Percentiles rank a stretch among this genome's conserved stretches.
phyloP scores from a whole-genome alignment of 2,797 vertebrate genomes.

The Microctenopoma stevenorrisi region DNA sequence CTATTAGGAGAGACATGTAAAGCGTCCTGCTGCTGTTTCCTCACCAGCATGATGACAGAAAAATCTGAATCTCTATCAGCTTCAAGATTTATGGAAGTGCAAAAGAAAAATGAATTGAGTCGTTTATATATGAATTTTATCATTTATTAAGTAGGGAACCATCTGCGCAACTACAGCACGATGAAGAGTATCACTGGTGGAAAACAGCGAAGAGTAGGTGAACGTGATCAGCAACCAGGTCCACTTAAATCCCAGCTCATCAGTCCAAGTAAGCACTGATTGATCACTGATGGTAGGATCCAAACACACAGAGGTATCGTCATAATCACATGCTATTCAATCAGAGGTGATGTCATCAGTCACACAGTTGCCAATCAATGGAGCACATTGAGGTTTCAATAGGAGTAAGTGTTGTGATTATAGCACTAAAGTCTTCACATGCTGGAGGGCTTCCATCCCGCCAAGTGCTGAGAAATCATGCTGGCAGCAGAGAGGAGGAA shows the following conservation, averaged over 20 bases:
- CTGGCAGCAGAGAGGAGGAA: constrained; percentile 28
- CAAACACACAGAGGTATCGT: constrained; percentile 34
- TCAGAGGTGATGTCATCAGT: constrained; percentile 52
- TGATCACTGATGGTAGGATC: constrained; percentile 6
- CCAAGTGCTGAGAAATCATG: constrained; percentile 47
- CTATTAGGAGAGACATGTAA: constrained; percentile 43
- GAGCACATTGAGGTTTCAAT: constrained; percentile 59
- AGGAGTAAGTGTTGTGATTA: constrained; percentile 64
- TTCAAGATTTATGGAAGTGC: not conserved
- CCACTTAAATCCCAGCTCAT: constrained; percentile 23
- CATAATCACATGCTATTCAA: constrained; percentile 51
- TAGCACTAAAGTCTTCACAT: constrained; percentile 57
- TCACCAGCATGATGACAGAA: constrained; percentile 12
- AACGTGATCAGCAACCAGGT: constrained; percentile 22
- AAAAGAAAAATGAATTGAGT: not conserved
- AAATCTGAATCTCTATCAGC: not conserved
- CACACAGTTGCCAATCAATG: constrained; percentile 48
- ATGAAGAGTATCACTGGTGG: not conserved
- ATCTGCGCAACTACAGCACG: not conserved
- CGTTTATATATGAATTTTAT: not conserved
- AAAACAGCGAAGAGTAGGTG: constrained; percentile 15
- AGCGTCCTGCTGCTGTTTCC: constrained; percentile 32
- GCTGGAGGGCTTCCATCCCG: constrained; percentile 50
- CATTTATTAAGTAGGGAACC: not conserved
- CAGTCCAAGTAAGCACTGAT: constrained; percentile 9